phyloP scores from a whole-genome alignment of 2,888 invertebrate genomes.

The Pelosia muscerda region DNA sequence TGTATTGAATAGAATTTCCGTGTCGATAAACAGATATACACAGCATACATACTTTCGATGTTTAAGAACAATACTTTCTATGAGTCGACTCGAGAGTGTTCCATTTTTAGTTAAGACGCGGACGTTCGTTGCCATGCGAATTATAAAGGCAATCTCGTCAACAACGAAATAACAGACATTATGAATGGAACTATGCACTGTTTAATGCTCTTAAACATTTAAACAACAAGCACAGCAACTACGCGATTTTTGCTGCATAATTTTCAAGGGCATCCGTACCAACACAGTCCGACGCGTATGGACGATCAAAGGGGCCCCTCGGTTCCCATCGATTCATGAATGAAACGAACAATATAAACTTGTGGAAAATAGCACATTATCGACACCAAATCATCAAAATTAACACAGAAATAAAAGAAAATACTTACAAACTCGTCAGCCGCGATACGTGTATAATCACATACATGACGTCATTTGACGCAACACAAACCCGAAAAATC shows the following conservation, averaged over 20 bases:
- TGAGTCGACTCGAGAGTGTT: conserved; percentile 74
- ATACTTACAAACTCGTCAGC: conserved; percentile 85
- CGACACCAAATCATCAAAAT: conserved; percentile 68
- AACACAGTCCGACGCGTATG: conserved; percentile 62
- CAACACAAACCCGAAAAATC: conserved; percentile 85
- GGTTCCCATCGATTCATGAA: conserved; percentile 74
- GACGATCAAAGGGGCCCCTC: conserved; percentile 58
- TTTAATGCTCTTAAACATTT: conserved; percentile 58
- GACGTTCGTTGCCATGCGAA: conserved; percentile 74
- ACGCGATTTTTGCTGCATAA: conserved; percentile 84
- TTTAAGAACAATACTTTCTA: conserved; percentile 78
- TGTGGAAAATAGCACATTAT: conserved; percentile 63
- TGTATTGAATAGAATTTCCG: conserved; percentile 47
- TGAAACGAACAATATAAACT: conserved; percentile 70
- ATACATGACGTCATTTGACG: conserved; percentile 88
- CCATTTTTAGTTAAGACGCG: conserved; percentile 79
- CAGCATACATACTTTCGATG: conserved; percentile 65
- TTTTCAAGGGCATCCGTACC: conserved; percentile 84
- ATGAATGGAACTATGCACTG: conserved; percentile 68
- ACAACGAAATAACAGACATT: conserved; percentile 53
- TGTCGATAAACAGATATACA: conserved; percentile 64
- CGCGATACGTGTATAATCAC: conserved; percentile 86
- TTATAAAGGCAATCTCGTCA: conserved; percentile 53
- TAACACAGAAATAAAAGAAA: conserved; percentile 82
- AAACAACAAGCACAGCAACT: conserved; percentile 67